Evolutionary conservation across 2,113 vertebrate genomes (phyloP), one percentile per base, ranked within the genome.

Genomic region (Crotalus horridus): DNA sequence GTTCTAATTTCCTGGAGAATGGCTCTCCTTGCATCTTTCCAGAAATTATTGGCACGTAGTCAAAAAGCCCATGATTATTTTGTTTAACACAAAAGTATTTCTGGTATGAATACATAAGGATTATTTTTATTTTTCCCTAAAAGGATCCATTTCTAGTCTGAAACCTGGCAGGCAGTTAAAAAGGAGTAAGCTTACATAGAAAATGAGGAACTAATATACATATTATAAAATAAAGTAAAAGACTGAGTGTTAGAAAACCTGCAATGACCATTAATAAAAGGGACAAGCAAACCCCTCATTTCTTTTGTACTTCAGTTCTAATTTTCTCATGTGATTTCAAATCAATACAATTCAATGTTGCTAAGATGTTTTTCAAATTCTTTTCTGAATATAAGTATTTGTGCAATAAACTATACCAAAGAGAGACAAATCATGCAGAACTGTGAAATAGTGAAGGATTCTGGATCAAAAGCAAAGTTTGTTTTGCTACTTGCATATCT

Each of bases 121-220:
- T n/a, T n/a, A 97, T 97, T 96, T 95, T 96, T 96, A 96, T 74
- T 97, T 89, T 95, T 93, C 56, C 96, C 88, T 92, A 90, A 97
- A 94, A 97, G 98, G 98, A 97, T 97, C 98, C 98, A 97, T 98
- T 98, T 98, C 98, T 97, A 90, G 95, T 98, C 98, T 98, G 97
- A 96, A 98, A 97, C 97, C 98, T 94, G 97, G 96, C 59, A 26
- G 59, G 24, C 59, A 61, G 59, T 61, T 61, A 26, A 26, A 26
- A 97, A 96, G 95, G 94, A 94, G 93, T 92, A 95, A 92, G 69
- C 97, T 46, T 46, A 95, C 88, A 94, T 86, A 94, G 91, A 94
- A 89, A 94, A 94, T 92, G 95, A 96, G 96, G 0, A 6, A 88
- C 96, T 90, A 95, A 96, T 94, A 95, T 93, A 93, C 89, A 95